Percentiles rank a stretch among this genome's conserved stretches.
Evolutionary conservation across 1,140 invertebrate genomes (phyloP).

Genomic region (Drosophila auraria): DNA sequence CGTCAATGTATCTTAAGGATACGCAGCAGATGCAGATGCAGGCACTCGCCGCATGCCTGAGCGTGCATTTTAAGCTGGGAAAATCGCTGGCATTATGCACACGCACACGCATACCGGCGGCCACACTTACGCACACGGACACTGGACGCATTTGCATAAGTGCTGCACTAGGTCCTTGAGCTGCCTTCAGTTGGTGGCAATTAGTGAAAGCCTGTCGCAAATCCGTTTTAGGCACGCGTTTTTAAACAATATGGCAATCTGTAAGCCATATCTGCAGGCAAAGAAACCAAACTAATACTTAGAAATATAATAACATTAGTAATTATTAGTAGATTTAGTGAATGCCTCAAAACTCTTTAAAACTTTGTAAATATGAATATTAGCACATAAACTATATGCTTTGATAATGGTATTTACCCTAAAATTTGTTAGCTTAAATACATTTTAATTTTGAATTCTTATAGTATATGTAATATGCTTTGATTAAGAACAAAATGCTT

Average conservation of each 20-base stretch:
- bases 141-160: slow-evolving; percentile 40
- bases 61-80: slow-evolving; percentile 34
- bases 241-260: not conserved
- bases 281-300: too few species aligned
- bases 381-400: too few species aligned
- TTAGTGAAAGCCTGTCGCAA: slow-evolving; percentile 44
- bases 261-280: not conserved
- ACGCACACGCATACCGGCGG: slow-evolving; percentile 21
- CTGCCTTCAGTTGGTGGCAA: slow-evolving; percentile 45
- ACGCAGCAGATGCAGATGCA: slow-evolving; percentile 32
- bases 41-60: slow-evolving; percentile 25
- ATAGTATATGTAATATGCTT: too few species aligned
- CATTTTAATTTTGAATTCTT: not conserved
- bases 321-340: too few species aligned
- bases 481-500: too few species aligned
- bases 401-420: too few species aligned
- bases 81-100: slow-evolving; percentile 57
- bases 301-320: too few species aligned
- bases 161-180: slow-evolving; percentile 31
- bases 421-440: not conserved
- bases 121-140: slow-evolving; percentile 15
- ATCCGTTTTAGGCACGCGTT: slow-evolving; percentile 11
- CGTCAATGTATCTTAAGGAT: slow-evolving; percentile 66
- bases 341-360: too few species aligned
- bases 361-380: too few species aligned